A percentile compares a stretch with the other conserved stretches of the same genome.
Conservation (phyloP, 2,797 vertebrate species). For the Peromyscus attwateri region DNA sequence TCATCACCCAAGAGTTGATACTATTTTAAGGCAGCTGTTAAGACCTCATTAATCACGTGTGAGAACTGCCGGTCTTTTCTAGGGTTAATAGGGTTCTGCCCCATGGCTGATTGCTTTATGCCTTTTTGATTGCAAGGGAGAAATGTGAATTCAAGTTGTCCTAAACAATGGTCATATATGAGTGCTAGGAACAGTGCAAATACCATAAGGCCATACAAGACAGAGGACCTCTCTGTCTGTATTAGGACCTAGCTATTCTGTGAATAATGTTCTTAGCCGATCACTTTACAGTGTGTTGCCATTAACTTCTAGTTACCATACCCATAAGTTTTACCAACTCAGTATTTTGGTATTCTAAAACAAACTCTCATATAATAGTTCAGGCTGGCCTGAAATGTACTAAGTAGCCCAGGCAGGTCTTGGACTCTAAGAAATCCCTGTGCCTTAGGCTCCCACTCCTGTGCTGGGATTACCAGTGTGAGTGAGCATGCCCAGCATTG, state of each 20-base stretch:
- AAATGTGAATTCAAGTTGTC: neutral
- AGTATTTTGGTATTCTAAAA: neutral
- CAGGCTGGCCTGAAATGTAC: neutral
- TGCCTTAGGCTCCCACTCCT: neutral
- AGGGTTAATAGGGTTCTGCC: slow-evolving; percentile 4
- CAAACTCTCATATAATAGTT: neutral
- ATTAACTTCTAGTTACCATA: neutral
- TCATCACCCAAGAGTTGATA: neutral
- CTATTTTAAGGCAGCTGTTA: slow-evolving; percentile 28
- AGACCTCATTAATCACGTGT: neutral
- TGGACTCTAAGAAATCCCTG: neutral
- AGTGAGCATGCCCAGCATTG: rapidly evolving
- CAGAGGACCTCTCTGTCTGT: neutral
- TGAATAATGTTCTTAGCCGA: neutral
- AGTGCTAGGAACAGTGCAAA: neutral
- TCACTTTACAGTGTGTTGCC: neutral
- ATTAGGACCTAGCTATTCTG: neutral
- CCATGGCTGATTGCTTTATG: neutral
- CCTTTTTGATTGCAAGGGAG: neutral
- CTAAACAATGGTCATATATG: neutral
- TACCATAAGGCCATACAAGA: neutral
- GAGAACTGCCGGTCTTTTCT: neutral
- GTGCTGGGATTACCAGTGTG: neutral
- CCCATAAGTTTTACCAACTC: neutral
- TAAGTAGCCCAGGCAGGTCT: neutral